These are phyloP conservation scores for Sus scrofa DNA, from an alignment of 2,113 vertebrate species.

Conservation along the genomic window T2T-Sscrofa CM000819.6:53569001-53569500, in stretches of 20 bases:
- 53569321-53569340: not conserved
- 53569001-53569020: not conserved
- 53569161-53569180: not conserved
- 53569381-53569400: not conserved
- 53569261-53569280: not conserved
- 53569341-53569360: not conserved
- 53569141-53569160: not conserved
- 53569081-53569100: not conserved
- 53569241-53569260: not conserved
- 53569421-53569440: not conserved
- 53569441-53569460: not conserved
- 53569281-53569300: not conserved
- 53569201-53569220: not conserved
- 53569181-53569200: not conserved
- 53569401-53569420: constrained; percentile 12
- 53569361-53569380: constrained; percentile 5
- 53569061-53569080: not conserved
- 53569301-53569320: not conserved
- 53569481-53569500: not conserved
- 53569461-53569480: not conserved
- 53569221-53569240: not conserved
- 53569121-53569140: not conserved
- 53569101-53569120: not conserved
- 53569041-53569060: not conserved
- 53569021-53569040: not conserved